phyloP scores from a whole-genome alignment of 2,797 vertebrate genomes.

The Spinus olivaceus region DNA sequence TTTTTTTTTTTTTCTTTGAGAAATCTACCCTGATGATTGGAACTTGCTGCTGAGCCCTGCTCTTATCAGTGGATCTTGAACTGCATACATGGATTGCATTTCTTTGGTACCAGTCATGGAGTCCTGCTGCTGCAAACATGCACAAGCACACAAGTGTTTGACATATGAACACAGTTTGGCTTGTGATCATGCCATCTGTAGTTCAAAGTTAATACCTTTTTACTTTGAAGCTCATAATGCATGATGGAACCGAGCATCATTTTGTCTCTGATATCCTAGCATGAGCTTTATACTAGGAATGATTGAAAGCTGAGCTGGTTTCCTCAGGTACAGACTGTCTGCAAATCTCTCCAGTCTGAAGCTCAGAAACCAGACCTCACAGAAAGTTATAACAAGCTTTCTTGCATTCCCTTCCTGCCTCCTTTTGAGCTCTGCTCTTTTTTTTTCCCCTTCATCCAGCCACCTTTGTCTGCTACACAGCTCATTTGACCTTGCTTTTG shows the following conservation, averaged over 20 bases:
- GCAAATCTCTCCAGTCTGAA: background rate
- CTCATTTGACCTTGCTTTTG: background rate
- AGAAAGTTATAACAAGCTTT: background rate
- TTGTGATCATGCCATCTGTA: background rate
- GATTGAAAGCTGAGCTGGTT: background rate
- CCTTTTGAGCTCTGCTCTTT: background rate
- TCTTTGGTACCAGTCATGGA: background rate
- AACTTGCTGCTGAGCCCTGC: background rate
- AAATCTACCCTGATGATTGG: background rate
- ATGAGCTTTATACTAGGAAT: background rate
- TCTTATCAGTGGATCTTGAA: background rate
- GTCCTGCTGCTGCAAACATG: slow-evolving; percentile 14
- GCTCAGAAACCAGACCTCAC: background rate
- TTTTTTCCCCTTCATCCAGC: background rate
- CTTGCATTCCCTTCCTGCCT: background rate
- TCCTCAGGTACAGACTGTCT: background rate
- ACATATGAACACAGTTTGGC: background rate
- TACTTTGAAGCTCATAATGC: background rate
- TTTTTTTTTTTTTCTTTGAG: background rate
- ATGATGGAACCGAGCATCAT: background rate
- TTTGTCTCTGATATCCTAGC: background rate
- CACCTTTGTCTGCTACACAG: background rate
- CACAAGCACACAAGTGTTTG: slow-evolving; percentile 12
- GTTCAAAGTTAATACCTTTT: slow-evolving; percentile 39
- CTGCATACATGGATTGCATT: background rate